A percentile compares a stretch with the other conserved stretches of the same genome.
Evolutionary conservation across 2,888 invertebrate species (phyloP).

Genomic region (Mesorhabditis belari): DNA sequence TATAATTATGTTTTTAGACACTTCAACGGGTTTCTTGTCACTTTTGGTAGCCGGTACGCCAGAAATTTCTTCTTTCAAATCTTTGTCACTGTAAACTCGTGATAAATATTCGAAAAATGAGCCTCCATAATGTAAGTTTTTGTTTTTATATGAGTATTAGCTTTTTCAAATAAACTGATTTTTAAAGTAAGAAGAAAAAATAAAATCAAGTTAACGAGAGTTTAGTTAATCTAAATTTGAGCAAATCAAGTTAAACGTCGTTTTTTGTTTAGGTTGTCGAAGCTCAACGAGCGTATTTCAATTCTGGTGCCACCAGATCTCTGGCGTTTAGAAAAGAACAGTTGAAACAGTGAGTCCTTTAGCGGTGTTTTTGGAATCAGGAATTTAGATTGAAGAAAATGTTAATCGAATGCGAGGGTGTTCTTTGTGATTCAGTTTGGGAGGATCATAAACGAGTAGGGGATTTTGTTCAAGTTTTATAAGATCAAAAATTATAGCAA

Average conservation of each 20-base stretch:
- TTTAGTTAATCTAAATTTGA: background rate
- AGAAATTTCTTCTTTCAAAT: no score
- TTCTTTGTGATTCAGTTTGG: constrained; percentile 23
- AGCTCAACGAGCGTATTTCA: constrained; percentile 34
- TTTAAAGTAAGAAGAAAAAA: no score
- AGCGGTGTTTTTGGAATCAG: background rate
- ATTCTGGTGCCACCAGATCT: constrained; percentile 23
- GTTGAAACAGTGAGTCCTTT: constrained; percentile 3
- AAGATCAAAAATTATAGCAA: constrained; percentile 6
- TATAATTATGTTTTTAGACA: no score
- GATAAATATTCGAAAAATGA: no score
- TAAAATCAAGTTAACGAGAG: background rate
- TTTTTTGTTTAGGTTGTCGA: constrained; percentile 11
- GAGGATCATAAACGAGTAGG: constrained; percentile 25
- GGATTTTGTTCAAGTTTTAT: constrained; percentile 4
- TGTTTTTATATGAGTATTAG: no score
- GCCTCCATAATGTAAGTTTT: no score
- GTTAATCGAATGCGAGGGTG: constrained; percentile 17
- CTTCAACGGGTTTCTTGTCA: no score
- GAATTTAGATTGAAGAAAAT: constrained; percentile 12
- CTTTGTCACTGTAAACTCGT: no score
- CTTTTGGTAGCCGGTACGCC: no score
- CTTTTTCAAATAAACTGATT: no score
- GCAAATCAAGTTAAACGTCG: background rate
- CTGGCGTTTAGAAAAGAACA: constrained; percentile 10